Conservation (phyloP, 2,113 vertebrate species). For the Riparia riparia region DNA sequence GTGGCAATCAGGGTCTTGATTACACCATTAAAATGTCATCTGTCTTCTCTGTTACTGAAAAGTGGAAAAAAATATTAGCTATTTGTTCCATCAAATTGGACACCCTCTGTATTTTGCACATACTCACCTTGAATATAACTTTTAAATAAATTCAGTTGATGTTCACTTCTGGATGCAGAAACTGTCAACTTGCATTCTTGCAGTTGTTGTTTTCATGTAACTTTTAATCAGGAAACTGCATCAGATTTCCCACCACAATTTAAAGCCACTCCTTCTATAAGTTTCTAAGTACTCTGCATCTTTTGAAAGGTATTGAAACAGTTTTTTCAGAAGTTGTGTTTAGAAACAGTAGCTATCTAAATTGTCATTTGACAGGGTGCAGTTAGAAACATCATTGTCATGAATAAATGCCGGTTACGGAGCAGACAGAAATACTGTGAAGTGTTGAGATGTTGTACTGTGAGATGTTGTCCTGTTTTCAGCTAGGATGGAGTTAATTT, state of each 20-base stretch:
- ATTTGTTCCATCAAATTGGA: not conserved
- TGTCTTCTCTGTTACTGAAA: not conserved
- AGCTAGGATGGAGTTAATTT: not conserved
- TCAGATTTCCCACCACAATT: constrained; percentile 38
- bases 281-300: constrained; percentile 7
- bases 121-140: not conserved
- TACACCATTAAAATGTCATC: constrained; percentile 7
- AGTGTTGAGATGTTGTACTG: not conserved
- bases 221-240: not conserved
- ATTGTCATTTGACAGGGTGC: not conserved
- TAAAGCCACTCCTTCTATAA: constrained; percentile 5
- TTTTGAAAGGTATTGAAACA: constrained; percentile 29
- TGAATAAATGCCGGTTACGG: not conserved
- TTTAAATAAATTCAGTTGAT: not conserved
- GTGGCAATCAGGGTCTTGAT: not conserved
- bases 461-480: not conserved
- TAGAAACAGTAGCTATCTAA: constrained; percentile 1
- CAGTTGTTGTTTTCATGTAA: not conserved
- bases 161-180: not conserved
- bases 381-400: constrained; percentile 33
- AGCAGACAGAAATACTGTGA: not conserved
- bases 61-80: not conserved
- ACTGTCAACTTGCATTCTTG: not conserved
- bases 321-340: constrained; percentile 24
- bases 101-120: not conserved